phyloP scores from a whole-genome alignment of 2,113 vertebrate species.

The Propithecus coquereli region DNA sequence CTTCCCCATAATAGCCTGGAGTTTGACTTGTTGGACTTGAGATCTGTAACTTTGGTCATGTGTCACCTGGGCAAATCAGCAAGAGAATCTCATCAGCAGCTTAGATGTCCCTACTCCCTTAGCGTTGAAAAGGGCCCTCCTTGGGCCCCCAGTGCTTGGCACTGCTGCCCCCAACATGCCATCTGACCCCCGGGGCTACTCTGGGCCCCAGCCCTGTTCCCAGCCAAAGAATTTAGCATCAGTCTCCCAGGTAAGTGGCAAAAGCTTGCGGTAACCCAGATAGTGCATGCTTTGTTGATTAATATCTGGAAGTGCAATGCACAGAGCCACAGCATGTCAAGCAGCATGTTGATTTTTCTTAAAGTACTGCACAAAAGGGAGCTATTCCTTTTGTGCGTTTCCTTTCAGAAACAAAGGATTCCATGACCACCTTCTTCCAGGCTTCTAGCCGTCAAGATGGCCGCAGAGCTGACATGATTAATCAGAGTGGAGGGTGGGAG shows the following conservation, averaged over 20 bases:
- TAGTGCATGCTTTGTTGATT: slow-evolving; percentile 61
- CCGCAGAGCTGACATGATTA: slow-evolving; percentile 53
- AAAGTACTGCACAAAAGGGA: slow-evolving; percentile 58
- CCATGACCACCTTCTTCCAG: slow-evolving; percentile 47
- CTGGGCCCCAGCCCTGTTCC: slow-evolving; percentile 20
- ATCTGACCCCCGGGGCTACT: background rate
- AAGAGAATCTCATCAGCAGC: background rate
- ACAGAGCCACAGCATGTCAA: slow-evolving; percentile 46
- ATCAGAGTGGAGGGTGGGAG: slow-evolving; percentile 36
- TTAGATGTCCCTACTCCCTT: background rate
- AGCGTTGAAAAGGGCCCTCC: background rate
- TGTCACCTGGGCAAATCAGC: background rate
- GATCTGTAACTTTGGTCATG: background rate
- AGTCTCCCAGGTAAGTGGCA: slow-evolving; percentile 69
- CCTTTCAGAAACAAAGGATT: slow-evolving; percentile 44
- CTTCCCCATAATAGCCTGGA: background rate
- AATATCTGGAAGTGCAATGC: slow-evolving; percentile 1
- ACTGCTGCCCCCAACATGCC: background rate
- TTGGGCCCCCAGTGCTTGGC: background rate
- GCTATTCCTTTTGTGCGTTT: slow-evolving; percentile 52
- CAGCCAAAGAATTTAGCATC: slow-evolving; percentile 29
- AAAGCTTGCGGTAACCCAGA: background rate
- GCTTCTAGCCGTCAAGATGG: slow-evolving; percentile 34
- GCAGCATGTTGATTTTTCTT: slow-evolving; percentile 62
- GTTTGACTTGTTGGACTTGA: background rate